phyloP scores from a whole-genome alignment of 2,888 invertebrate genomes.

The Lasioglossum marginatum region DNA sequence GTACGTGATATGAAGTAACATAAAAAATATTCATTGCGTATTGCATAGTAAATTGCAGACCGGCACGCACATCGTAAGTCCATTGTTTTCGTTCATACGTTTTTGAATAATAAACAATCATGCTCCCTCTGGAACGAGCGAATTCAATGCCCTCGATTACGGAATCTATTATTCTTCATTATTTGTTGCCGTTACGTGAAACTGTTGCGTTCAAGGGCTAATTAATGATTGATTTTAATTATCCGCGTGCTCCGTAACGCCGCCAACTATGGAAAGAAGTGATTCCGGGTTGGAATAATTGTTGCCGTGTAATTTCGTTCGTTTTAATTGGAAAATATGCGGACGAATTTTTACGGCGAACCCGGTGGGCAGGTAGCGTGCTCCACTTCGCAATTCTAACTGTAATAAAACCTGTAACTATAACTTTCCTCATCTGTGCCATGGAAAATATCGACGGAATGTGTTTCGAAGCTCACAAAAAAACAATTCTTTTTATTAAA shows the following conservation, averaged over 20 bases:
- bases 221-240: slow-evolving; percentile 44
- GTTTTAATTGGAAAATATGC: slow-evolving; percentile 1
- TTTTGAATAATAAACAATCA: slow-evolving; percentile 24
- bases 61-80: slow-evolving; percentile 28
- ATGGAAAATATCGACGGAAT: neutral
- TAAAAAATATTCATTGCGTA: slow-evolving; percentile 26
- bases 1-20: neutral
- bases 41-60: slow-evolving; percentile 35
- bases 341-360: neutral
- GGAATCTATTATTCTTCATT: slow-evolving; percentile 50
- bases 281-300: neutral
- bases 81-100: slow-evolving; percentile 32
- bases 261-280: neutral
- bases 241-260: slow-evolving; percentile 3
- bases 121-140: slow-evolving; percentile 8
- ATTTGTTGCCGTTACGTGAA: slow-evolving; percentile 38
- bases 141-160: slow-evolving; percentile 45
- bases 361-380: neutral
- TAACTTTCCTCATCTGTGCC: neutral
- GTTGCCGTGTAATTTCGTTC: neutral
- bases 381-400: neutral
- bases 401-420: neutral
- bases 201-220: slow-evolving; percentile 49
- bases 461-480: neutral
- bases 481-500: neutral